A percentile compares a stretch with the other conserved stretches of the same genome.
These are phyloP conservation scores for Caretta caretta DNA, from an alignment of 2,113 vertebrate species.

Conservation along the genomic window DNA sequence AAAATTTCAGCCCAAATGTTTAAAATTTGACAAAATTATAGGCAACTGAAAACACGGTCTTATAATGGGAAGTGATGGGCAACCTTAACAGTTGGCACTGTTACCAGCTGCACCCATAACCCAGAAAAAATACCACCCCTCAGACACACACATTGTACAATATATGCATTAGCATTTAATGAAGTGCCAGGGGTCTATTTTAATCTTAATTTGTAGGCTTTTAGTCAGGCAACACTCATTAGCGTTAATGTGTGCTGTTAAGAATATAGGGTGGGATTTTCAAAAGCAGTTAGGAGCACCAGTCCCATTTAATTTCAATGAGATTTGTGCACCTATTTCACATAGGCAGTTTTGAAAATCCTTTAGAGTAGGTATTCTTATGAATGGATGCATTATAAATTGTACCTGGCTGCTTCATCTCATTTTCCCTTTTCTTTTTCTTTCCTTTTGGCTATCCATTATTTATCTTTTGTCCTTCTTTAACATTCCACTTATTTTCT, in stretches of 20 bases:
- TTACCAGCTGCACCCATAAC: not conserved
- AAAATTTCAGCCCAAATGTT: not conserved
- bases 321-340: not conserved
- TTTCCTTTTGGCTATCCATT: not conserved
- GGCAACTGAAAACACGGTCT: not conserved
- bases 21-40: not conserved
- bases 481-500: not conserved
- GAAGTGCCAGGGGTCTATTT: not conserved
- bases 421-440: not conserved
- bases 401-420: not conserved
- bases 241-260: not conserved
- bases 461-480: not conserved
- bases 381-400: not conserved
- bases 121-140: not conserved
- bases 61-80: not conserved
- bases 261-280: constrained; percentile 16
- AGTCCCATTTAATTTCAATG: not conserved
- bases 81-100: not conserved
- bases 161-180: not conserved
- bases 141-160: not conserved
- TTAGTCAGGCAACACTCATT: constrained; percentile 3
- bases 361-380: not conserved
- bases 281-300: constrained; percentile 14
- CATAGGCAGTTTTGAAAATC: constrained; percentile 10
- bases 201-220: constrained; percentile 34